Evolutionary conservation across 2,113 vertebrate genomes (phyloP), one percentile per base, ranked within the genome.

Genomic region (Periophthalmus modestus): DNA sequence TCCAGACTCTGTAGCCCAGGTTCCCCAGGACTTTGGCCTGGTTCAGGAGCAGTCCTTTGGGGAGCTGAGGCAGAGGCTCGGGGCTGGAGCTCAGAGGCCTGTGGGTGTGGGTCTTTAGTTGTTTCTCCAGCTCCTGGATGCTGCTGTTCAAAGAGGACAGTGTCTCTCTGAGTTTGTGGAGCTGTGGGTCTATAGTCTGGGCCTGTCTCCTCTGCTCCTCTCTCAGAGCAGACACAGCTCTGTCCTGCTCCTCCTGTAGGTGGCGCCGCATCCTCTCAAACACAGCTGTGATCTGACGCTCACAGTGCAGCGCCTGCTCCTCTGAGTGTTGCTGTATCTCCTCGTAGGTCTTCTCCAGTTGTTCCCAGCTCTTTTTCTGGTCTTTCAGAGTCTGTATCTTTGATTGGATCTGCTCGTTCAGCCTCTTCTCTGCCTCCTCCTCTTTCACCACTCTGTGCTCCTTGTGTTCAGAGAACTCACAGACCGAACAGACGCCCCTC

Each of bases 11-110:
- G 78, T 76, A 81, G 75, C 75, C 66, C 77, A 87, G 83, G 76
- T 85, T 87, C 52, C 82, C 82, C 81, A 88, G 80, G 78, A 84
- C 83, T 80, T 81, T 75, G 82, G 85, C 85, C 77, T 62, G 77
- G 54, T 83, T 77, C 69, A 79, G 62, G 80, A 82, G 74, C 0
- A 66, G 72, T 77, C 86, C 75, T 39, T 78, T 66, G 70, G 69
- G 19, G 70, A 78, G 69, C 74, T 82, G 79, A 68, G 78, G 82
- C 57, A 80, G 78, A 52, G 75, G 57, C 67, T 48, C 24, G 47
- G 78, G 67, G 73, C 68, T n/a, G 52, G 48, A 15, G 48, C 14
- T 15, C 48, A 50, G 48, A 50, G 78, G 67, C 71, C 28, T 28
- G 28, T 28, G 16, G 71, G 78, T 81, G 70, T 74, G 66, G 15